Evolutionary conservation across 2,113 vertebrate genomes (phyloP), one percentile per base, ranked within the genome.

Genomic region (Setophaga coronata): DNA sequence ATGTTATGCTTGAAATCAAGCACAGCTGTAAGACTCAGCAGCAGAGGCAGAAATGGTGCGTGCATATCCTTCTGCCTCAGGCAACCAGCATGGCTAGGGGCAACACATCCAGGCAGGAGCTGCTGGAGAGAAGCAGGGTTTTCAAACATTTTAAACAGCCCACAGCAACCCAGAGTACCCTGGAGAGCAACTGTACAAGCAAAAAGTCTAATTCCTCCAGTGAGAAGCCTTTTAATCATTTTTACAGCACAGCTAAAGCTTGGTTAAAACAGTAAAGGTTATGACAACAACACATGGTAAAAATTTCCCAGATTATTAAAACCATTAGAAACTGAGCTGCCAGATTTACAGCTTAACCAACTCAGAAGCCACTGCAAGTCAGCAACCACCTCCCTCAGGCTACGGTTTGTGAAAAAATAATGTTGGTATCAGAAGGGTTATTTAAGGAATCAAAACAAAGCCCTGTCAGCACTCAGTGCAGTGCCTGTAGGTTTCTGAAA

Each of bases 1-100:
- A 84, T 29, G 43, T 56, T 62, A 51, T 12, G 25, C 47, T 56
- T 67, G 51, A 64, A 82, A 53, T 43, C 56, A 69, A 66, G 19
- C 33, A 25, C 1, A 53, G 43, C 57, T 71, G 42, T 2, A 1
- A 87, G n/a, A 56, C 34, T 8, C 24, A 0, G 0, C 11, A 48
- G 26, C 12, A 12, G 40, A 78, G 51, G 21, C 21, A 66, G 24
- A 70, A 28, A 57, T 5, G 2, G 61, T 7, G 7, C 1, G 0
- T 7, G 14, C 10, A 16, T 18, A 18, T 54, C 36, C 14, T 51
- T 5, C 57, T 54, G 47, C 67, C 72, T 47, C 48, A 31, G 33
- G 48, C 3, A 14, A 17, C 10, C 3, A 2, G 66, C 74, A 43
- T 2, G 6, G 57, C 47, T 18, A 20, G 14, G 29, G n/a, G 60